Percentiles rank a stretch among this genome's conserved stretches.
These are phyloP conservation scores for Rhynchophorus ferrugineus DNA, from an alignment of 1,140 invertebrate genomes.

Conservation along the genomic window DNA sequence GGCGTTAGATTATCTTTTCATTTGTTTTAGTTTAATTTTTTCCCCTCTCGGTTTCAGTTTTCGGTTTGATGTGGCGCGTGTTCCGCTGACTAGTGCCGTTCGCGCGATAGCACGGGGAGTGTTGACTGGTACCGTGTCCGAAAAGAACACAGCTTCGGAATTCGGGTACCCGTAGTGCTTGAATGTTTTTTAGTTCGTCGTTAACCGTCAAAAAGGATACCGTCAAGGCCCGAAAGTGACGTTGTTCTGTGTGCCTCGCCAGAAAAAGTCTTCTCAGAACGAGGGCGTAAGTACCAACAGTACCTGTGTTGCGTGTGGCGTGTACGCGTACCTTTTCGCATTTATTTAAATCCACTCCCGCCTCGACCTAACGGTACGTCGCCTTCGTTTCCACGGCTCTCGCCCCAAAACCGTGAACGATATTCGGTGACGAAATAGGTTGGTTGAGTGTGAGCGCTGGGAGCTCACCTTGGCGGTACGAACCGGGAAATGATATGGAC, in stretches of 20 bases:
- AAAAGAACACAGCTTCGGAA: no score
- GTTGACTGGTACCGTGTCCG: no score
- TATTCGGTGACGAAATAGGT: no score
- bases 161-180: no score
- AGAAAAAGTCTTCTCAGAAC: conserved; percentile 41
- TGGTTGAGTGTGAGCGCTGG: not conserved
- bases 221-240: conserved; percentile 36
- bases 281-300: conserved; percentile 37
- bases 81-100: not conserved
- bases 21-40: not conserved
- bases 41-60: not conserved
- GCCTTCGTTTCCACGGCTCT: not conserved
- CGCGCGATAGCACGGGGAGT: no score
- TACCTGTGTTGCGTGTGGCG: not conserved
- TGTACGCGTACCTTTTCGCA: not conserved
- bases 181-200: not conserved
- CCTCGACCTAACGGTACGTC: no score
- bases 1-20: not conserved
- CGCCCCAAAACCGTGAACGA: not conserved
- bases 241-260: conserved; percentile 43
- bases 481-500: not conserved
- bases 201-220: conserved; percentile 4
- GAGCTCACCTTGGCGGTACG: conserved; percentile 8
- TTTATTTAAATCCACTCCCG: not conserved
- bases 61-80: not conserved